phyloP scores from a whole-genome alignment of 2,888 invertebrate species.

The Rhagonycha lutea region DNA sequence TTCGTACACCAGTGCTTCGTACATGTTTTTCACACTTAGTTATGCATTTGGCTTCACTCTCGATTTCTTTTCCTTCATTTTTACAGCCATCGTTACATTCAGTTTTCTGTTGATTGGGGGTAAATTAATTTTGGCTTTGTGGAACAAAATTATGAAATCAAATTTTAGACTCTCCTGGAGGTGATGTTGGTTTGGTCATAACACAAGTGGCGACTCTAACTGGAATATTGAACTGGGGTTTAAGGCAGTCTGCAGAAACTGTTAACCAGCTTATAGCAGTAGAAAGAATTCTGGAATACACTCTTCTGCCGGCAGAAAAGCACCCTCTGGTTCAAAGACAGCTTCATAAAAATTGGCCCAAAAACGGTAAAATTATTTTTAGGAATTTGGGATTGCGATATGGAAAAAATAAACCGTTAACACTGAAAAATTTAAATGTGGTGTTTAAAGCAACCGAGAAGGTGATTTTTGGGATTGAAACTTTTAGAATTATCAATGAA shows the following conservation, averaged over 20 bases:
- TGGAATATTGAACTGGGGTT: constrained; percentile 74
- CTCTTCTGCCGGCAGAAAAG: constrained; percentile 64
- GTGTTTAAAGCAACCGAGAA: constrained; percentile 70
- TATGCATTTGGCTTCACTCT: constrained; percentile 69
- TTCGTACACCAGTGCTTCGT: constrained; percentile 69
- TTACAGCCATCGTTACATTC: constrained; percentile 67
- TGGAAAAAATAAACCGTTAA: constrained; percentile 62
- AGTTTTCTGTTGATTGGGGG: constrained; percentile 62
- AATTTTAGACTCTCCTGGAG: constrained; percentile 51
- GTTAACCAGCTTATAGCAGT: constrained; percentile 79
- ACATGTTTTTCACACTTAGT: constrained; percentile 66
- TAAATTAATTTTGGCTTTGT: constrained; percentile 31
- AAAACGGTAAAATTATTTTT: constrained; percentile 66
- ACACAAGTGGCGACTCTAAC: constrained; percentile 66
- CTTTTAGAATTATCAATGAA: background rate
- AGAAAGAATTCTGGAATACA: constrained; percentile 83
- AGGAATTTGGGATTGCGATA: constrained; percentile 69
- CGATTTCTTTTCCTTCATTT: constrained; percentile 68
- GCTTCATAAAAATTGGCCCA: constrained; percentile 71
- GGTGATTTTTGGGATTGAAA: constrained; percentile 55
- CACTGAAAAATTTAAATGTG: constrained; percentile 74
- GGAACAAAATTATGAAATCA: constrained; percentile 11
- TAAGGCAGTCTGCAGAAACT: constrained; percentile 82
- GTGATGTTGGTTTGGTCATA: constrained; percentile 67
- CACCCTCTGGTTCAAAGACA: constrained; percentile 57